Percentiles rank a stretch among this genome's conserved stretches.
phyloP scores from a whole-genome alignment of 2,888 invertebrate species.

The Ophion slaviceki region DNA sequence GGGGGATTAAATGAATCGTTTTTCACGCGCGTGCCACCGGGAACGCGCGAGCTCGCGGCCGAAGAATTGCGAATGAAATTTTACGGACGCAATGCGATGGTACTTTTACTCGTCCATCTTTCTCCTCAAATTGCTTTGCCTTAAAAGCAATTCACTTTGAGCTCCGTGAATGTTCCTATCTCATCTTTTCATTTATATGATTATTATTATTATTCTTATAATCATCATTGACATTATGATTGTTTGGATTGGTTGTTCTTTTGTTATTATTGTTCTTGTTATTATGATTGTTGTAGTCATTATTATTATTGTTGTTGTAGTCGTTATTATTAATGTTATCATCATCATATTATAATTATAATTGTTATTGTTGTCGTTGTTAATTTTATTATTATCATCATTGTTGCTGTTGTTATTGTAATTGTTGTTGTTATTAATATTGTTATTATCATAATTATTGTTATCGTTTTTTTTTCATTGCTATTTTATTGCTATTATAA shows the following conservation, averaged over 20 bases:
- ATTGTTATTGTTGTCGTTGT: too few species aligned
- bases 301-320: background rate
- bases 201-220: background rate
- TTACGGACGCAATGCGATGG: constrained; percentile 23
- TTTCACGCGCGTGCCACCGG: constrained; percentile 61
- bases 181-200: background rate
- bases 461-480: too few species aligned
- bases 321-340: background rate
- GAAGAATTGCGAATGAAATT: constrained; percentile 52
- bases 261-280: background rate
- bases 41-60: constrained; percentile 13
- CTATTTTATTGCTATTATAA: background rate
- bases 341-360: too few species aligned
- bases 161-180: constrained; percentile 8
- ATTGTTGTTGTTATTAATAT: too few species aligned
- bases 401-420: too few species aligned
- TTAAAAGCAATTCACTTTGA: constrained; percentile 30
- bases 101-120: constrained; percentile 56
- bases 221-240: background rate
- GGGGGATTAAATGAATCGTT: constrained; percentile 62
- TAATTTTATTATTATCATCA: too few species aligned
- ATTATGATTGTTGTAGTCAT: too few species aligned
- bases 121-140: constrained; percentile 10
- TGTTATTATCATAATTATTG: too few species aligned
- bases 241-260: background rate